These are phyloP conservation scores for Nineta flava DNA, from an alignment of 2,888 invertebrate genomes.

Conservation along the genomic window DNA sequence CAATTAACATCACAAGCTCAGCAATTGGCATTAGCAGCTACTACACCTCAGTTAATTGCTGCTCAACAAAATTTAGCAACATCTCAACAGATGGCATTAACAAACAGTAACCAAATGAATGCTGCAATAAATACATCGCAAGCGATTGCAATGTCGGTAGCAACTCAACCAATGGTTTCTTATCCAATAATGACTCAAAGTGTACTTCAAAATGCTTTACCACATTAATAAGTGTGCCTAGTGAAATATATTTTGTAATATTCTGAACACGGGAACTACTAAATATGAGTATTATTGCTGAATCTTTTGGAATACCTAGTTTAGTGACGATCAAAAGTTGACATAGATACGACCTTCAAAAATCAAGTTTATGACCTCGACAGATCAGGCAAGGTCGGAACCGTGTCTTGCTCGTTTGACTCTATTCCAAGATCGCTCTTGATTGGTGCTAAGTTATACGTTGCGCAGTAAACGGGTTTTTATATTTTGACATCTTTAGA, in stretches of 20 bases:
- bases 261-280: background rate
- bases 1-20: slow-evolving; percentile 24
- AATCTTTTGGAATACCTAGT: no score
- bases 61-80: slow-evolving; percentile 22
- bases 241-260: no score
- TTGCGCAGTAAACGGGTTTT: no score
- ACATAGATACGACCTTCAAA: no score
- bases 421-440: no score
- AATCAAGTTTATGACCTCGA: no score
- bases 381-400: no score
- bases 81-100: slow-evolving; percentile 22
- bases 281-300: background rate
- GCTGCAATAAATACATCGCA: slow-evolving; percentile 30
- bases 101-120: slow-evolving; percentile 24
- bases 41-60: slow-evolving; percentile 20
- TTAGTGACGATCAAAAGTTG: no score
- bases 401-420: no score
- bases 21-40: slow-evolving; percentile 22
- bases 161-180: slow-evolving; percentile 43
- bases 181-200: slow-evolving; percentile 50
- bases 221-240: slow-evolving; percentile 5
- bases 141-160: slow-evolving; percentile 40
- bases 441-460: no score
- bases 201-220: slow-evolving; percentile 20
- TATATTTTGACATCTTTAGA: no score